These are phyloP conservation scores for Homarus americanus DNA, from an alignment of 1,140 invertebrate genomes.

Conservation along the genomic window DNA sequence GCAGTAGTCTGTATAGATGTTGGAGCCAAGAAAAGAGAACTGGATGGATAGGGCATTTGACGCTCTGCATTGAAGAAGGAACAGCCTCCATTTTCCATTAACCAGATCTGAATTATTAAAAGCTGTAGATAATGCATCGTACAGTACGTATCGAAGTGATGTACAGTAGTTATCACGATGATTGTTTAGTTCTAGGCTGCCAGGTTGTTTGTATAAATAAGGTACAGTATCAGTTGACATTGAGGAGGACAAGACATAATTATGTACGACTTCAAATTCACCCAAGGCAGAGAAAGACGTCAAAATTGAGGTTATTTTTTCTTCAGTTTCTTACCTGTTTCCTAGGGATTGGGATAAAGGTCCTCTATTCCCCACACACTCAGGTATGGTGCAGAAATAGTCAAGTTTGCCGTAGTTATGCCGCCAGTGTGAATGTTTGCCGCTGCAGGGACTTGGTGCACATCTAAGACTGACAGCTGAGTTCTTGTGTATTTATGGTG, in stretches of 20 bases:
- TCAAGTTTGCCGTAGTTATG: slow-evolving; percentile 16
- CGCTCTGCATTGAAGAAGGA: slow-evolving; percentile 28
- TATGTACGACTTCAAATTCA: background rate
- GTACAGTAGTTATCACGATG: background rate
- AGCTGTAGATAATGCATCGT: background rate
- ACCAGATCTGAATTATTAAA: background rate
- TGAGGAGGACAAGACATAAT: background rate
- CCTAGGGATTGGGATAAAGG: slow-evolving; percentile 15
- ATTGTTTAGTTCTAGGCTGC: background rate
- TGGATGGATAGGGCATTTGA: slow-evolving; percentile 14
- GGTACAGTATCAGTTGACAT: background rate
- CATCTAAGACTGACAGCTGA: slow-evolving; percentile 35
- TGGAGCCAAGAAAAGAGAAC: slow-evolving; percentile 21
- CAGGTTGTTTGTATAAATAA: background rate
- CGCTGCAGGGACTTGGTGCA: slow-evolving; percentile 18
- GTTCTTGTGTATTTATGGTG: slow-evolving; percentile 34
- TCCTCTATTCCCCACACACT: slow-evolving; percentile 7
- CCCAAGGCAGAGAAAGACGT: background rate
- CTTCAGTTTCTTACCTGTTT: slow-evolving; percentile 17
- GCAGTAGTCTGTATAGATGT: slow-evolving; percentile 21
- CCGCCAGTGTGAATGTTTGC: slow-evolving; percentile 20
- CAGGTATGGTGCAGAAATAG: slow-evolving; percentile 40
- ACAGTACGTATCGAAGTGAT: background rate
- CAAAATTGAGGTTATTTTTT: slow-evolving; percentile 3
- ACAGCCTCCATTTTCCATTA: slow-evolving; percentile 7